phyloP scores from a whole-genome alignment of 23 tunicate species.

The Aplidium turbinatum region DNA sequence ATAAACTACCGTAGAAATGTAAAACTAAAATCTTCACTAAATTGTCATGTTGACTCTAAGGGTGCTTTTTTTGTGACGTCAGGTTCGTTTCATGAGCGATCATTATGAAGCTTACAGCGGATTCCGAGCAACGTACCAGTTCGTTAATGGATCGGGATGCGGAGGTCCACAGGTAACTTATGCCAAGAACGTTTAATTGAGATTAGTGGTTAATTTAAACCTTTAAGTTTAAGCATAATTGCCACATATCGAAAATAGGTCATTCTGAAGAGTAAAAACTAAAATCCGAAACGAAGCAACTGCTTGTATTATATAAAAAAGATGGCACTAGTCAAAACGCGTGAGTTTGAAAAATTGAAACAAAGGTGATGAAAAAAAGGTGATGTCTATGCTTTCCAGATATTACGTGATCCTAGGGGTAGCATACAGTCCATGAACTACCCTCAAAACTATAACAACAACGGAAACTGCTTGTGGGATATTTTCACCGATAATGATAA shows the following conservation, averaged over 20 bases:
- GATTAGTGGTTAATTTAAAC: too few relatives aligned
- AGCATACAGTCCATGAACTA: conserved; percentile 47
- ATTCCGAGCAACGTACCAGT: conserved; percentile 52
- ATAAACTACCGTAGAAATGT: neutral
- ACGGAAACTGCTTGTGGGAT: conserved; percentile 60
- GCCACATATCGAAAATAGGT: too few relatives aligned
- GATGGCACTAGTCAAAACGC: too few relatives aligned
- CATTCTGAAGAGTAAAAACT: too few relatives aligned
- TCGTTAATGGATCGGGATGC: conserved; percentile 70
- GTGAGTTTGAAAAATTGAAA: too few relatives aligned
- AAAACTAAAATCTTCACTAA: too few relatives aligned
- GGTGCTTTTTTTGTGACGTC: neutral
- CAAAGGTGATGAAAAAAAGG: too few relatives aligned
- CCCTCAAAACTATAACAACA: conserved; percentile 58
- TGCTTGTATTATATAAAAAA: too few relatives aligned
- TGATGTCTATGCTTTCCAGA: too few relatives aligned
- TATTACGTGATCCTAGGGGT: conserved; percentile 29
- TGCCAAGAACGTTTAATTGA: too few relatives aligned
- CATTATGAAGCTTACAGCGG: conserved; percentile 59
- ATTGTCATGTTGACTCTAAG: neutral
- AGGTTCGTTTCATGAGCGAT: conserved; percentile 63
- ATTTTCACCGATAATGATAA: conserved; percentile 26
- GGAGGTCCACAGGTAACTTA: conserved; percentile 59
- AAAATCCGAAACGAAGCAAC: too few relatives aligned
- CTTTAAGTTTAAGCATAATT: too few relatives aligned